Evolutionary conservation across 1,140 invertebrate genomes (phyloP), one percentile per base, ranked within the genome.

Genomic region (Zaprionus tsacasi): DNA sequence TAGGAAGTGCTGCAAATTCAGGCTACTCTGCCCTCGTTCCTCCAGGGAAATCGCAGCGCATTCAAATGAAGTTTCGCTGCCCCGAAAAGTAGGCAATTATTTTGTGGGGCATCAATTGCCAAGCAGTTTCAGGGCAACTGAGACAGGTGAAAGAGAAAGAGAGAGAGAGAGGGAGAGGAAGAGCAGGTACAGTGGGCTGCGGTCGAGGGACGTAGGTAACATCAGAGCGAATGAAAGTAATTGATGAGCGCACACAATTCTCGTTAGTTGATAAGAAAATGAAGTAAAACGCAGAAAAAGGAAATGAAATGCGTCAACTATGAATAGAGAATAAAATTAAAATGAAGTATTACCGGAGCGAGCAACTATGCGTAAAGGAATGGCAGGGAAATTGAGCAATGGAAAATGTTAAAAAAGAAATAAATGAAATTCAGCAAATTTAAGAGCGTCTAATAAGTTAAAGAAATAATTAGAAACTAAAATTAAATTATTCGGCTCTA

Each of bases 71-170:
- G 82, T 83, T 78, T 61, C 33, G 40, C 48, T 50, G 70, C 81
- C 68, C 70, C 56, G 57, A 83, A 88, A 89, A 73, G 78, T 78
- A 79, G 78, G 65, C 78, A 88, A 88, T 88, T 88, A 86, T 88
- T 86, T 82, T 88, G 80, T 68, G 86, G 83, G 65, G 71, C 78
- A 66, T 57, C 72, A 75, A 48, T 68, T 58, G 63, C 52, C 7
- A 6, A 6, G 3, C 70, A 45, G 40, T 45, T 45, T 50, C 21
- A 30, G n/a, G 36, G 17, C 12, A 13, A 56, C 63, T 60, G 54
- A 69, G 56, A 61, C 58, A 81, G 80, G 64, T 77, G 68, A 76
- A 78, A 21, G 21, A 35, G 33, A 35, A 7, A 35, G 40, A 66
- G 52, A n/a, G 30, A n/a, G 17, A 48, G 30, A 11, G 58, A 38